Evolutionary conservation across 92 coral and sea anemone genomes (phyloP).

Genomic region (Virgularia gustaviana): DNA sequence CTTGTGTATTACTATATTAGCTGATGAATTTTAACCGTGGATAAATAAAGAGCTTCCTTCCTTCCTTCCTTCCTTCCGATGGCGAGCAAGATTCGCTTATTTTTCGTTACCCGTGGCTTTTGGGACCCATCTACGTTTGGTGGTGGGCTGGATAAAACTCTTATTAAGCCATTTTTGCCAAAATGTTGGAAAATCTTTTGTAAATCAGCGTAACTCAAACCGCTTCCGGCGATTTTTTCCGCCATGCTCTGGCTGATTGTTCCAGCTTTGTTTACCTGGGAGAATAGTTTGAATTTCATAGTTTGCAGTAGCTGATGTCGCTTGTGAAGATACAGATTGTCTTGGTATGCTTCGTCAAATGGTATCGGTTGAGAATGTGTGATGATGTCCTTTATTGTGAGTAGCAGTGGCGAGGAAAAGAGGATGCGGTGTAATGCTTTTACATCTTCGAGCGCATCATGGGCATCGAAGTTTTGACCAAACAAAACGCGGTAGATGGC

Average conservation of each 20-base stretch:
- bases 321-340: not conserved
- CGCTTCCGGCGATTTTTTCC: not conserved
- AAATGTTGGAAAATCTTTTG: not conserved
- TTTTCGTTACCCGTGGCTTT: not conserved
- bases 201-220: not conserved
- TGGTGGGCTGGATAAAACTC: not conserved
- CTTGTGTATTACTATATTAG: too few relatives aligned
- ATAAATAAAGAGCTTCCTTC: too few relatives aligned
- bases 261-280: not conserved
- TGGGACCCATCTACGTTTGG: not conserved
- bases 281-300: not conserved
- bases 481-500: not conserved
- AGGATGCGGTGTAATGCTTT: not conserved
- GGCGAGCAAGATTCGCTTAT: not conserved
- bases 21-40: too few relatives aligned
- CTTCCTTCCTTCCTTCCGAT: not conserved
- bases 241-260: not conserved
- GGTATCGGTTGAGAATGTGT: not conserved
- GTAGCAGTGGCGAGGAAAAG: not conserved
- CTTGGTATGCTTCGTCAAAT: not conserved
- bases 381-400: not conserved
- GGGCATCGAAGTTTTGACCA: not conserved
- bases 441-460: not conserved
- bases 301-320: not conserved
- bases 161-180: not conserved